A percentile compares a stretch with the other conserved stretches of the same genome.
Evolutionary conservation across 1,140 invertebrate genomes (phyloP).

Genomic region (Trichomalopsis sarcophagae): DNA sequence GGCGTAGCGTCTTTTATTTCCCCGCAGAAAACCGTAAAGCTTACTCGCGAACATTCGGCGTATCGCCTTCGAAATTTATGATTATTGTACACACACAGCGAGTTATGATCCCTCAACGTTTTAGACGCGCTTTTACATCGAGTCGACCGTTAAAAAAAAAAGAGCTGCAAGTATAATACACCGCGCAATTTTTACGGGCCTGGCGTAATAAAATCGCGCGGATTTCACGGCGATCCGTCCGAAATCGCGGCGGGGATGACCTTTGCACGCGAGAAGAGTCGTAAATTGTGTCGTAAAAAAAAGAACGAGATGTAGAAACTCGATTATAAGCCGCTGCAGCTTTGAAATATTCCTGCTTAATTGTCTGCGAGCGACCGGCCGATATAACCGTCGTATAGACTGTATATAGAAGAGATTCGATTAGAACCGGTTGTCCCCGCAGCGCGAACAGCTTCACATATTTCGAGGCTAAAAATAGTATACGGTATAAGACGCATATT

Average conservation of each 20-base stretch:
- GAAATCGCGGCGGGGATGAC: too few species aligned
- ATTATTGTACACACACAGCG: not conserved
- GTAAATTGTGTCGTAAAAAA: too few species aligned
- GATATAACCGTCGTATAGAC: not conserved
- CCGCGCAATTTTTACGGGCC: too few species aligned
- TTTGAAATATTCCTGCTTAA: not conserved
- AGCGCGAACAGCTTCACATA: too few species aligned
- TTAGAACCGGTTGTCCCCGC: not conserved
- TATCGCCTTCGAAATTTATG: not conserved
- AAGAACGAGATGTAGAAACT: too few species aligned
- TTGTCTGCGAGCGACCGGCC: not conserved
- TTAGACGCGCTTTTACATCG: not conserved
- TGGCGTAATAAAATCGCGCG: too few species aligned
- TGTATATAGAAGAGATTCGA: not conserved
- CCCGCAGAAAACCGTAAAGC: not conserved
- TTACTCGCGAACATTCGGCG: not conserved
- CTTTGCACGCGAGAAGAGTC: too few species aligned
- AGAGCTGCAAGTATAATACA: too few species aligned
- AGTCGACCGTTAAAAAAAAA: too few species aligned
- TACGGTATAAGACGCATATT: not conserved
- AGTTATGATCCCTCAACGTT: not conserved
- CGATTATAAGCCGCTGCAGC: too few species aligned
- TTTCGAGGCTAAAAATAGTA: not conserved
- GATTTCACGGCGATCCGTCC: too few species aligned
- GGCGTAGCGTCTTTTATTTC: not conserved